Evolutionary conservation across 35 echinoderm and acorn worm species (phyloP), one percentile per base, ranked within the genome.

Genomic region (Holothuria glaberrima): DNA sequence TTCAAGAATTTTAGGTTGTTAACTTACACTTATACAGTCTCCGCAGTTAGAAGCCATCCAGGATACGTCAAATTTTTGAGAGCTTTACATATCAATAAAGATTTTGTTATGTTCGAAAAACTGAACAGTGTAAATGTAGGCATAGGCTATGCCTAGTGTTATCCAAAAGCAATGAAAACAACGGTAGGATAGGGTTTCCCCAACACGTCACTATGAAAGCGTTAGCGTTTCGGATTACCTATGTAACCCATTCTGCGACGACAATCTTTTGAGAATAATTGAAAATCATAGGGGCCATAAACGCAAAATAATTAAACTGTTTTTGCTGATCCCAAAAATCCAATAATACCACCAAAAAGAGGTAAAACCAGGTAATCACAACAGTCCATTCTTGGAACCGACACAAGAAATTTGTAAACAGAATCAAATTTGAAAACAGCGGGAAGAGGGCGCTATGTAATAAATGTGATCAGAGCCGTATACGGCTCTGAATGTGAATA

Each of bases 11-110:
- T 46, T 10, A 46, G 10, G 44, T 46, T 14, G 10, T 17, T 17
- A 9, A 82, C 79, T 82, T 82, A 82, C 79, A 48, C 79, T 82
- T 30, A 82, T 82, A 48, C 79, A 82, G 79, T 82, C 79, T 82
- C 79, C 79, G 26, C 79, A 82, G 30, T 82, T 58, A 26, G 41
- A 57, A 19, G 79, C 79, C 79, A 82, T 82, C 50, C 71, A 34
- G 29, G 32, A 32, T 34, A 38, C 31, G 71, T 38, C 30, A 32
- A 9, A 3, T 18, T 9, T 9, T 3, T 35, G 16, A n/a, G 22
- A 4, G 5, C 18, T 41, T 38, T 29, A 75, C 32, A 75, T 22
- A 31, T n/a, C 71, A 75, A 17, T 75, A 6, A 25, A 31, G 29
- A 25, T 32, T 32, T 29, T 16, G 29, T 6, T 32, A 31, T 72